Evolutionary conservation across 1,140 invertebrate genomes (phyloP), one percentile per base, ranked within the genome.

Genomic region (Trichonephila clavata): DNA sequence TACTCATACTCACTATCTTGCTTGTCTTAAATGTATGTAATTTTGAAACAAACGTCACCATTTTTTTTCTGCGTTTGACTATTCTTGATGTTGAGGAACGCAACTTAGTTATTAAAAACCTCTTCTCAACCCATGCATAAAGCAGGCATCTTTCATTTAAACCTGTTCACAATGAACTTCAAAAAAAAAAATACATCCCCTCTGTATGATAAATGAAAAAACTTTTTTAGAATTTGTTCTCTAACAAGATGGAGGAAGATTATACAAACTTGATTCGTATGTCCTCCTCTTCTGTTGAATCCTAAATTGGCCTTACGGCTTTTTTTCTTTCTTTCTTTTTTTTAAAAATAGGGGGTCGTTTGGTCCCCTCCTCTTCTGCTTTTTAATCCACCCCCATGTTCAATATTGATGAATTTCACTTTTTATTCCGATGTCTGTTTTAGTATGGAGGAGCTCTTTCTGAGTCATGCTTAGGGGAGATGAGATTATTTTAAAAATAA

Each of bases 351-450:
- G 71, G 24, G 16, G 27, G 27, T 18, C 27, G 16, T 24, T 16
- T 18, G 5, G 3, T 1, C 32, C 68, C 24, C 32, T 77, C 27
- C 71, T 5, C 14, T 32, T 18, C 21, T 18, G 32, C 71, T 39
- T 77, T 77, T 32, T 32, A 7, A 27, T 77, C 71, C 32, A 18
- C 27, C 71, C 27, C 5, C 24, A 18, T 39, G 3, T 77, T 77
- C 27, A 39, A 32, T 77, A 77, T 77, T 77, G 71, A 77, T 77
- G 71, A 77, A 32, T 77, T 39, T 77, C 24, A 39, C 27, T 77
- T 77, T 77, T 77, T 77, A 77, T 32, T 39, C 18, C 71, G 6
- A 10, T 77, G 18, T 77, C 27, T 77, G 71, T 39, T 13, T 39
- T 39, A 5, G 14, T 77, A 18, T 77, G 14, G 32, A 39, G 32